Percentiles rank a stretch among this genome's conserved stretches.
Evolutionary conservation across 1,140 invertebrate species (phyloP).

Genomic region (Hypsibius dujardini): DNA sequence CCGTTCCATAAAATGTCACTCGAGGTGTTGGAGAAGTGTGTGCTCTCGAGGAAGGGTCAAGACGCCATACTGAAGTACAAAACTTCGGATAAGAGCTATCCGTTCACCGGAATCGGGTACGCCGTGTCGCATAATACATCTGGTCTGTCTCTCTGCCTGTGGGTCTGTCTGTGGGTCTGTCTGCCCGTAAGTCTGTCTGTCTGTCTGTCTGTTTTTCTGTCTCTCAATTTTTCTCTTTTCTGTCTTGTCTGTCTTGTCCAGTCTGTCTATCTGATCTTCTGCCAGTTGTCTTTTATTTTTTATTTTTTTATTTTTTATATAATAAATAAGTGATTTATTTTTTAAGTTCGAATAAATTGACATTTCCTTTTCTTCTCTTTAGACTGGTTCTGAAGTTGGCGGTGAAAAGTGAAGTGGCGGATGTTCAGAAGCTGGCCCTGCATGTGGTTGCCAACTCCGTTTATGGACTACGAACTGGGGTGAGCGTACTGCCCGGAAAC

Average conservation of each 20-base stretch:
- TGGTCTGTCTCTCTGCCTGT: too few relatives aligned
- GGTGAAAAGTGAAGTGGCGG: neutral
- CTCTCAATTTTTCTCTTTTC: too few relatives aligned
- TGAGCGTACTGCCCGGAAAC: neutral
- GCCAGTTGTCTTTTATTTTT: too few relatives aligned
- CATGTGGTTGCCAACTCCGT: neutral
- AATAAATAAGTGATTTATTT: neutral
- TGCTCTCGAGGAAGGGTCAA: neutral
- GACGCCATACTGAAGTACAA: neutral
- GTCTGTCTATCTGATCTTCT: too few relatives aligned
- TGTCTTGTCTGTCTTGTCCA: too few relatives aligned
- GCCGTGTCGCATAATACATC: neutral
- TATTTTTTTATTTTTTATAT: too few relatives aligned
- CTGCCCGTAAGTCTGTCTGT: too few relatives aligned
- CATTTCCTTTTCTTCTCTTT: neutral
- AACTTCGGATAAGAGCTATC: neutral
- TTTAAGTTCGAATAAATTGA: neutral
- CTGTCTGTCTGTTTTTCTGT: too few relatives aligned
- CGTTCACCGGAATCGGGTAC: slow-evolving; percentile 3
- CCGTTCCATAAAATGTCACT: neutral
- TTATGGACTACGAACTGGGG: slow-evolving; percentile 7
- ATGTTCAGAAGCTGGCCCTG: neutral
- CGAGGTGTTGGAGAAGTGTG: slow-evolving; percentile 8
- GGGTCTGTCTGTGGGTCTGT: too few relatives aligned
- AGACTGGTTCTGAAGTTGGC: neutral